phyloP scores from a whole-genome alignment of 23 tunicate species.

The Phallusia fumigata region DNA sequence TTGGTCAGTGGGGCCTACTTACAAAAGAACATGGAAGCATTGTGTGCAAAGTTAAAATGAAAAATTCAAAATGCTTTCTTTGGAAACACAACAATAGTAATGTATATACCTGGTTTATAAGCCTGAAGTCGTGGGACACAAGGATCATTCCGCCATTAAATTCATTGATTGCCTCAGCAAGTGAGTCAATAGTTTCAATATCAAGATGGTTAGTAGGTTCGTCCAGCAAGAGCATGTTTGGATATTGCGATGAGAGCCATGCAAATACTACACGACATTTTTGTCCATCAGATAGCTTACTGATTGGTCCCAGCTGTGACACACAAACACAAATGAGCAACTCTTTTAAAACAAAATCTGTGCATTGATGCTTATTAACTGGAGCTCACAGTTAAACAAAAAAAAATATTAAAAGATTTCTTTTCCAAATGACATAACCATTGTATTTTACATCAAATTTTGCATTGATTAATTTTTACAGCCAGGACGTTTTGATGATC shows the following conservation, averaged over 20 bases:
- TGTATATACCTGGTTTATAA: constrained; percentile 62
- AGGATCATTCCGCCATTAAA: constrained; percentile 87
- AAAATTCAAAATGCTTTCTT: too few species aligned
- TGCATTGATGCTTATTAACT: too few species aligned
- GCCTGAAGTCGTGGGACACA: constrained; percentile 94
- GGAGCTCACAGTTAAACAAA: too few species aligned
- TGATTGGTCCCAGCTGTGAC: constrained; percentile 65
- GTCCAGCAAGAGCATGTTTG: constrained; percentile 83
- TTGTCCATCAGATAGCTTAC: constrained; percentile 72
- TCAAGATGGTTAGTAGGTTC: constrained; percentile 97
- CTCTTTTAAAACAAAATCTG: neutral
- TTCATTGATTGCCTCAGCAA: constrained; percentile 87
- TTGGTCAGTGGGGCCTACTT: too few species aligned
- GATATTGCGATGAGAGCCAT: constrained; percentile 74
- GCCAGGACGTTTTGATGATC: too few species aligned
- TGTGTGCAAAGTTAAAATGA: too few species aligned
- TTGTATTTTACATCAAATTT: too few species aligned
- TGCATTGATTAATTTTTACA: too few species aligned
- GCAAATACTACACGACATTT: constrained; percentile 92
- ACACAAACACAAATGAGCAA: neutral
- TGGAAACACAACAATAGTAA: neutral
- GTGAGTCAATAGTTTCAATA: constrained; percentile 94
- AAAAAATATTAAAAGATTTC: neutral
- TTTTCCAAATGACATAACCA: too few species aligned
- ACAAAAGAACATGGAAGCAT: too few species aligned